Percentiles rank a stretch among this genome's conserved stretches.
These are phyloP conservation scores for Melikaiella ostensackeni DNA, from an alignment of 2,888 invertebrate species.

Conservation along the genomic window DNA sequence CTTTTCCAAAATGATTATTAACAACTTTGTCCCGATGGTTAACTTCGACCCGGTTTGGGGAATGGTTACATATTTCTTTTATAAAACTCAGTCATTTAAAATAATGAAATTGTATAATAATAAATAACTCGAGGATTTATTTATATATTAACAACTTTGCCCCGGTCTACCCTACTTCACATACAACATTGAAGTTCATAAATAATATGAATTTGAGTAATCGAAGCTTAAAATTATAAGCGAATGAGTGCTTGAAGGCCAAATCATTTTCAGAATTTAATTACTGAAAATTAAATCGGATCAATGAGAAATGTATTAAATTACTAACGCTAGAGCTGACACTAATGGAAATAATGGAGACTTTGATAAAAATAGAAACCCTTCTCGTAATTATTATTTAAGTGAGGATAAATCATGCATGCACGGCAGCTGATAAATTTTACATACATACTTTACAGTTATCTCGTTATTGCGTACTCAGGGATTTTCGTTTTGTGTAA, in stretches of 20 bases:
- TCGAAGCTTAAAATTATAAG: neutral
- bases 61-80: no score
- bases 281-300: neutral
- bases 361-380: no score
- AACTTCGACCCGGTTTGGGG: no score
- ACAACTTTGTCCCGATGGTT: no score
- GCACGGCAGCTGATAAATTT: constrained; percentile 62
- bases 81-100: no score
- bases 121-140: no score
- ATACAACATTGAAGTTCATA: no score
- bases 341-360: neutral
- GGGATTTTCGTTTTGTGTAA: neutral
- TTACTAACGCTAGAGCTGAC: neutral
- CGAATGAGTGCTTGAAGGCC: neutral
- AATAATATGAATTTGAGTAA: no score
- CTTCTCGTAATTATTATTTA: neutral
- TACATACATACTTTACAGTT: constrained; percentile 63
- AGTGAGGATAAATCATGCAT: neutral
- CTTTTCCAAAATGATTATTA: no score
- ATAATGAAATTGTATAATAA: no score
- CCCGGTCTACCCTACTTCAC: no score
- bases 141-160: no score
- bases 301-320: neutral
- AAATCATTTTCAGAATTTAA: neutral
- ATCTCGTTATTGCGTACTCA: neutral